phyloP scores from a whole-genome alignment of 2,888 invertebrate species.

The Rosalia funebris region DNA sequence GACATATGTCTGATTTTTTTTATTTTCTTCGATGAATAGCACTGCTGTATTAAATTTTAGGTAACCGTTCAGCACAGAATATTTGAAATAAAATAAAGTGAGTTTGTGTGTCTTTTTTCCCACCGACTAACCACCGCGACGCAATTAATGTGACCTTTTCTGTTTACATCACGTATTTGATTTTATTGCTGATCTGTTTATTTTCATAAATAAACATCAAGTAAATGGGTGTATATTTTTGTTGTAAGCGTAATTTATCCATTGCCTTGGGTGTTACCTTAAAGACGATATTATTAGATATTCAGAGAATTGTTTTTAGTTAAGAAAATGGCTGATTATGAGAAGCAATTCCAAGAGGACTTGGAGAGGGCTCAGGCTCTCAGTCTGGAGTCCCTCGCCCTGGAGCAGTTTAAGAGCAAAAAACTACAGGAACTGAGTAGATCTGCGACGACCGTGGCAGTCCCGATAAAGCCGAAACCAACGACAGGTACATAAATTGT shows the following conservation, averaged over 20 bases:
- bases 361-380: slow-evolving; percentile 88
- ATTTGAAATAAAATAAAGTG: neutral
- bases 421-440: slow-evolving; percentile 60
- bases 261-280: neutral
- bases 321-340: slow-evolving; percentile 69
- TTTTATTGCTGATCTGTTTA: neutral
- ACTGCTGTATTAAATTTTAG: neutral
- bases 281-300: neutral
- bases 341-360: slow-evolving; percentile 86
- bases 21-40: slow-evolving; percentile 3
- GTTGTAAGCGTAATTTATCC: neutral
- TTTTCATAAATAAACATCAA: neutral
- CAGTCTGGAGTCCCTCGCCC: slow-evolving; percentile 85
- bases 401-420: slow-evolving; percentile 83
- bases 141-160: neutral
- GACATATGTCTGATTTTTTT: slow-evolving; percentile 32
- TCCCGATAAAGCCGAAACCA: slow-evolving; percentile 41
- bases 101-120: neutral
- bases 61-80: neutral
- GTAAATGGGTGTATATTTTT: neutral
- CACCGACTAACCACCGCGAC: neutral
- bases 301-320: neutral
- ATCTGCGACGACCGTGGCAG: slow-evolving; percentile 33
- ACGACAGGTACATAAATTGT: too few relatives aligned
- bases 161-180: neutral